Percentiles rank a stretch among this genome's conserved stretches.
These are phyloP conservation scores for Axea sp. DNA, from an alignment of 2,888 invertebrate genomes.

Conservation along the genomic window DNA sequence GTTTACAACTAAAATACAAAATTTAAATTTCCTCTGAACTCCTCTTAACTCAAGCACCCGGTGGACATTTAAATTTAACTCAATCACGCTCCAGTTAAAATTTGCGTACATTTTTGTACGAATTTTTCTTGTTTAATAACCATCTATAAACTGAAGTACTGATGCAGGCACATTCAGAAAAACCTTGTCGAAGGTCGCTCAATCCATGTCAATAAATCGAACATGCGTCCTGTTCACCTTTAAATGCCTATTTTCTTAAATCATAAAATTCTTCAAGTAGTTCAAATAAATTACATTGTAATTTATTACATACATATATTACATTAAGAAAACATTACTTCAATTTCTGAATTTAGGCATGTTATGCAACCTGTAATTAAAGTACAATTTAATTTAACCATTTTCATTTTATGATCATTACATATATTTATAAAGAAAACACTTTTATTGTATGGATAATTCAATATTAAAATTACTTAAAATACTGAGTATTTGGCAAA, in stretches of 20 bases:
- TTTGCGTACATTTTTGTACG: slow-evolving; percentile 20
- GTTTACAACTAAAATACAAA: too few species aligned
- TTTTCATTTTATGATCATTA: too few species aligned
- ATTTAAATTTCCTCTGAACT: too few species aligned
- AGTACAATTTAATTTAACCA: too few species aligned
- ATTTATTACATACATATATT: slow-evolving; percentile 9
- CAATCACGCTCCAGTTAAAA: slow-evolving; percentile 27
- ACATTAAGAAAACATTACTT: background rate
- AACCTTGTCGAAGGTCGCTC: slow-evolving; percentile 52
- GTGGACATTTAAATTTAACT: slow-evolving; percentile 6
- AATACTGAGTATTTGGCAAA: too few species aligned
- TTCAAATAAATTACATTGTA: slow-evolving; percentile 9
- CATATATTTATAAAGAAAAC: too few species aligned
- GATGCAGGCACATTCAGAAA: slow-evolving; percentile 53
- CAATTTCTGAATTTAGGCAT: too few species aligned
- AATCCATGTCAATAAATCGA: slow-evolving; percentile 60
- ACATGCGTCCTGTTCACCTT: slow-evolving; percentile 52
- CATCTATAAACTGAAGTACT: slow-evolving; percentile 35
- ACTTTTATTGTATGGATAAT: too few species aligned
- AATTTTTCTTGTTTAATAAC: slow-evolving; percentile 48
- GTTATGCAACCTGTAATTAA: too few species aligned
- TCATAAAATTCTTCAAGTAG: slow-evolving; percentile 43
- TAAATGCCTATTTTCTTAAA: slow-evolving; percentile 56
- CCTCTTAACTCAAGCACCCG: slow-evolving; percentile 1
- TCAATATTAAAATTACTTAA: too few species aligned